These are phyloP conservation scores for Nowickia ferox DNA, from an alignment of 2,888 invertebrate genomes.

Conservation along the genomic window DNA sequence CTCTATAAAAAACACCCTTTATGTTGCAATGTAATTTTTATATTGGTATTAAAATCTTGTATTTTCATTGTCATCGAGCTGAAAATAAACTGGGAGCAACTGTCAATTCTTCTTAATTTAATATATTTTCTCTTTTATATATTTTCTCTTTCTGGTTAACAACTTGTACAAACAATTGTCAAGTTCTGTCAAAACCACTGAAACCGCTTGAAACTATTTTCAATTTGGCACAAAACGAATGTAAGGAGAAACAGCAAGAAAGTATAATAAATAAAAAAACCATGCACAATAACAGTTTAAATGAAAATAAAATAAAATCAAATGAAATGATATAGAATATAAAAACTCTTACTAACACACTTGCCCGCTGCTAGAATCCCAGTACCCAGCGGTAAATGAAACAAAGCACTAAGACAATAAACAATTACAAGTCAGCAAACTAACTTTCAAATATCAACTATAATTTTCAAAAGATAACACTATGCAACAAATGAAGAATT, in stretches of 20 bases:
- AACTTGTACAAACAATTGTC: constrained; percentile 65
- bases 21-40: not conserved
- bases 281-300: constrained; percentile 29
- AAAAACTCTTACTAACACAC: constrained; percentile 33
- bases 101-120: constrained; percentile 10
- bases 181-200: constrained; percentile 69
- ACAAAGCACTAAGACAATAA: too few species aligned
- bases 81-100: not conserved
- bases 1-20: too few species aligned
- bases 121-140: not conserved
- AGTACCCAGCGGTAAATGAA: not conserved
- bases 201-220: constrained; percentile 64
- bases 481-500: too few species aligned
- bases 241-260: constrained; percentile 9
- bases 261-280: not conserved
- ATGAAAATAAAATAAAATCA: constrained; percentile 53
- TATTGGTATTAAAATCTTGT: not conserved
- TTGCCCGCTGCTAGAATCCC: constrained; percentile 7
- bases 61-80: not conserved
- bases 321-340: constrained; percentile 15
- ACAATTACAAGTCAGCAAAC: too few species aligned
- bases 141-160: constrained; percentile 1
- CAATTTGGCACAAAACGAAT: constrained; percentile 34
- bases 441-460: too few species aligned
- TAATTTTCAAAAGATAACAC: too few species aligned